Percentiles rank a stretch among this genome's conserved stretches.
Evolutionary conservation across 2,797 vertebrate species (phyloP).

Genomic region (Pygocentrus nattereri): DNA sequence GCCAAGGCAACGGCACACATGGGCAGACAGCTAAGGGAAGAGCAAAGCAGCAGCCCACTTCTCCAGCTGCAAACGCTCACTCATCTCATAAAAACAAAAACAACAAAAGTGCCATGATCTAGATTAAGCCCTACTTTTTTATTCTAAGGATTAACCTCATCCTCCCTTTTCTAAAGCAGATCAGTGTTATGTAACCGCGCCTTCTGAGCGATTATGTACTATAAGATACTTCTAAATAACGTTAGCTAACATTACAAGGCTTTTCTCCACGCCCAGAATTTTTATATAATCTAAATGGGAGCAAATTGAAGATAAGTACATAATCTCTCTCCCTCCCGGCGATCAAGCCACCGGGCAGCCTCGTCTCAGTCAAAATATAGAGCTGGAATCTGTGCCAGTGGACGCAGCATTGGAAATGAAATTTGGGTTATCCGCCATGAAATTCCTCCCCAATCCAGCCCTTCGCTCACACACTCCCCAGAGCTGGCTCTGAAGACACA

Average conservation of each 20-base stretch:
- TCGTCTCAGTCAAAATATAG: conserved; percentile 77
- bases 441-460: conserved; percentile 70
- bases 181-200: conserved; percentile 65
- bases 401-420: conserved; percentile 80
- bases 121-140: conserved; percentile 13
- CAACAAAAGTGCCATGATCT: neutral
- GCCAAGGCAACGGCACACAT: conserved; percentile 57
- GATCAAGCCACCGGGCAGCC: conserved; percentile 74
- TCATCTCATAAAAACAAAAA: conserved; percentile 7
- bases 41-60: conserved; percentile 22
- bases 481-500: conserved; percentile 23
- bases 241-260: conserved; percentile 78
- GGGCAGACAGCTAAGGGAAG: conserved; percentile 17
- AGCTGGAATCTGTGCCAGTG: conserved; percentile 74
- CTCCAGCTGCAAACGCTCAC: conserved; percentile 1
- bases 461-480: neutral
- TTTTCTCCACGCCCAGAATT: conserved; percentile 71
- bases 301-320: conserved; percentile 83
- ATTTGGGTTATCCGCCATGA: conserved; percentile 83
- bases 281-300: conserved; percentile 81
- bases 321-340: conserved; percentile 78
- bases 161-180: conserved; percentile 44
- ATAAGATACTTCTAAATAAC: conserved; percentile 74
- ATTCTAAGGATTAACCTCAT: conserved; percentile 23
- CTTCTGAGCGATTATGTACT: conserved; percentile 72